Percentiles rank a stretch among this genome's conserved stretches.
These are phyloP conservation scores for Stichopus chloronotus DNA, from an alignment of 35 echinoderm and acorn worm species.

Conservation along the genomic window DNA sequence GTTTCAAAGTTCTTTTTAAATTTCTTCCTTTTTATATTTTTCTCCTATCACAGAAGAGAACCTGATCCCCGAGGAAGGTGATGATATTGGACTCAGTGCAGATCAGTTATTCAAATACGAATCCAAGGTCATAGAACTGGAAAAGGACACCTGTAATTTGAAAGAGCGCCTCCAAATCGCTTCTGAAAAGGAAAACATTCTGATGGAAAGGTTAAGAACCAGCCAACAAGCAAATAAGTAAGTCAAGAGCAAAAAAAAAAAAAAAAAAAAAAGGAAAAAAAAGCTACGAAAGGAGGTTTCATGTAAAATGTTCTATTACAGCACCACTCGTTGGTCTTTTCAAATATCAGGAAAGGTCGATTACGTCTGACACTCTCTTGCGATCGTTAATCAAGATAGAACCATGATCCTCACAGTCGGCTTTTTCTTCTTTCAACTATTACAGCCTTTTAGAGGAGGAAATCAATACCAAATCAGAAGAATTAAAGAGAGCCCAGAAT, in stretches of 20 bases:
- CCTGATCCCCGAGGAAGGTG: slow-evolving; percentile 48
- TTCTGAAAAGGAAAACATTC: slow-evolving; percentile 29
- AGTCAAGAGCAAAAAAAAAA: neutral
- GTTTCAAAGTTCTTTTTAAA: neutral
- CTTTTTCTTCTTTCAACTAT: neutral
- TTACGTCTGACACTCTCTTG: too few species aligned
- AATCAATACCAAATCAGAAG: neutral
- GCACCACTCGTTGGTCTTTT: too few species aligned
- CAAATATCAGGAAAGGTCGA: too few species aligned
- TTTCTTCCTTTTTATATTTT: neutral
- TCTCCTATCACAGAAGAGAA: slow-evolving; percentile 23
- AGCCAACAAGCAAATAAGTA: slow-evolving; percentile 41
- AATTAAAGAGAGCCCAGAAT: slow-evolving; percentile 21
- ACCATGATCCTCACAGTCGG: neutral
- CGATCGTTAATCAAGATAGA: too few species aligned
- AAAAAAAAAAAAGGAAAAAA: too few species aligned
- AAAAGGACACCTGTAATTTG: slow-evolving; percentile 33
- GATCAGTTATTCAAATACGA: slow-evolving; percentile 56
- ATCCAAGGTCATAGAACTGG: slow-evolving; percentile 14
- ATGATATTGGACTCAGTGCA: slow-evolving; percentile 54
- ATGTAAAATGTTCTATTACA: too few species aligned
- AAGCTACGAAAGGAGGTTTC: too few species aligned
- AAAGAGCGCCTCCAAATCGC: slow-evolving; percentile 53
- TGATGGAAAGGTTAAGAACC: slow-evolving; percentile 30
- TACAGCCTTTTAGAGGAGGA: slow-evolving; percentile 32